Evolutionary conservation across 2,888 invertebrate species (phyloP), one percentile per base, ranked within the genome.

Genomic region (Aelia acuminata): DNA sequence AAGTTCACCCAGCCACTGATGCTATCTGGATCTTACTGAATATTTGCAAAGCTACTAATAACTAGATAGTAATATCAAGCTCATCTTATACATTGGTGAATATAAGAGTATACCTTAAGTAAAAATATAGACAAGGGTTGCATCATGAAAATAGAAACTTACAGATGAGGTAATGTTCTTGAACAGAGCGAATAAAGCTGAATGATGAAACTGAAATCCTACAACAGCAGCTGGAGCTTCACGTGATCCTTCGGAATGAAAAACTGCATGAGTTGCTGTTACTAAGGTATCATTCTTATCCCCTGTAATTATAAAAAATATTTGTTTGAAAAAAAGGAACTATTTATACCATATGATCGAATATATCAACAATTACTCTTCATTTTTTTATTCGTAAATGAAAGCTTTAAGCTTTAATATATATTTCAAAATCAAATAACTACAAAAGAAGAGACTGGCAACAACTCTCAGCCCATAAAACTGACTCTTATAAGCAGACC

Each of bases 181-280:
- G 92, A 98, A 97, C 91, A 96, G 94, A 87, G 95, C 94, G 90
- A 94, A 94, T 90, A 98, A 94, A 10, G 95, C 94, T 84, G 95
- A 94, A 91, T 97, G 96, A 90, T 95, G 95, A 92, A 98, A 96
- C 91, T 98, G 97, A 91, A 96, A 96, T 7, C 94, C 94, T 18
- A 94, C 94, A 3, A 94, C 94, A 11, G 94, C 94, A 3, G 93
- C 94, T 22, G 94, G 94, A 11, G 94, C 93, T 90, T 92, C 92
- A 70, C 91, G 90, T 20, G 90, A 90, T 43, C 90, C 90, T 87
- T 92, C 91, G 91, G 89, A 89, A 43, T 92, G 93, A 90, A 94
- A 97, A 85, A 98, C 95, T 0, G 98, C 98, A 92, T 97, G 96
- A 87, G 96, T 96, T 1, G 96, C 98, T 1, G 97, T 98, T 22